These are phyloP conservation scores for Carpatolechia fugitivella DNA, from an alignment of 2,888 invertebrate genomes.

Conservation along the genomic window DNA sequence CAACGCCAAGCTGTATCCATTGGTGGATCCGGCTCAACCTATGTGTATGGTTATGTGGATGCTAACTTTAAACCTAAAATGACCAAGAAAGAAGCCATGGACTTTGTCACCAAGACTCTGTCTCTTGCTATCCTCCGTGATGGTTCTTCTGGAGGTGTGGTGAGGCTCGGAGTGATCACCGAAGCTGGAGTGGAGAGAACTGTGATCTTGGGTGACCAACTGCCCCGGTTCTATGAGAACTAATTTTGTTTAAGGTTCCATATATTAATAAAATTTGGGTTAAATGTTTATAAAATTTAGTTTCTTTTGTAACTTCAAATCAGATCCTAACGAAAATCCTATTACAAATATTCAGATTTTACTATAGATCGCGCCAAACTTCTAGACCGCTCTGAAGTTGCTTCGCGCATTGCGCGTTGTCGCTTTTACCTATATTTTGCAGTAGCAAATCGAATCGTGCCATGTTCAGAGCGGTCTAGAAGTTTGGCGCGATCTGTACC, in stretches of 20 bases:
- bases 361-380: too few species aligned
- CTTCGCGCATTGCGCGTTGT: too few species aligned
- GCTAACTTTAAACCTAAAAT: slow-evolving; percentile 93
- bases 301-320: too few species aligned
- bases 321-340: too few species aligned
- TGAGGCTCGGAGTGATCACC: slow-evolving; percentile 92
- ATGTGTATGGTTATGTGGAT: slow-evolving; percentile 96
- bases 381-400: too few species aligned
- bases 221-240: slow-evolving; percentile 85
- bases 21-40: slow-evolving; percentile 97
- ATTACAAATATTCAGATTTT: too few species aligned
- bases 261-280: slow-evolving; percentile 40
- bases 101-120: slow-evolving; percentile 92
- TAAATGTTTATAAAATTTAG: too few species aligned
- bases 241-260: slow-evolving; percentile 53
- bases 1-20: slow-evolving; percentile 91
- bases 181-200: slow-evolving; percentile 90
- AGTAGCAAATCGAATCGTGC: too few species aligned
- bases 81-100: slow-evolving; percentile 90
- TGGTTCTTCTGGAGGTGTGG: slow-evolving; percentile 96
- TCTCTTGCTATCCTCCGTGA: slow-evolving; percentile 95
- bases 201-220: slow-evolving; percentile 82
- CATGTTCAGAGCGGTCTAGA: too few species aligned
- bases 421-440: too few species aligned
- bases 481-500: too few species aligned